A percentile compares a stretch with the other conserved stretches of the same genome.
phyloP scores from a whole-genome alignment of 2,888 invertebrate genomes.

The Alitta virens region DNA sequence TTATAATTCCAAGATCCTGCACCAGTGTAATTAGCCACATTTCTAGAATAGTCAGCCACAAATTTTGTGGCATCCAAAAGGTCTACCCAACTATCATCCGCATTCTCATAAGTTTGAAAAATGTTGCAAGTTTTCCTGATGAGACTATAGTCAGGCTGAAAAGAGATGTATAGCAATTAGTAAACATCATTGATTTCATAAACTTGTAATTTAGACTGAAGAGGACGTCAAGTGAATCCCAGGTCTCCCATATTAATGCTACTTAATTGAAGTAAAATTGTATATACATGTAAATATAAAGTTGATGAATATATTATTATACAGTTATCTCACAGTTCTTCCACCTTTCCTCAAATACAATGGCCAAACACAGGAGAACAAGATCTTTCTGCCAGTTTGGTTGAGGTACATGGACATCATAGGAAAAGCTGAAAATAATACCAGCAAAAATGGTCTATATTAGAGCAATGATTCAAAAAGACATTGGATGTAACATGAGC shows the following conservation, averaged over 20 bases:
- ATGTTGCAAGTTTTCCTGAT: conserved; percentile 84
- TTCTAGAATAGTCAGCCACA: conserved; percentile 88
- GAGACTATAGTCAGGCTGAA: conserved; percentile 56
- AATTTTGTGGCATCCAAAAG: conserved; percentile 89
- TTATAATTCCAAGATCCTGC: conserved; percentile 23
- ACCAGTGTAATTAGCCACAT: conserved; percentile 74
- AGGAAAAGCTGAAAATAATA: background rate
- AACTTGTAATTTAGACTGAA: too few relatives aligned
- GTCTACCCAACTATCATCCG: conserved; percentile 90
- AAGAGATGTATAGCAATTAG: background rate
- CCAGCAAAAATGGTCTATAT: too few relatives aligned
- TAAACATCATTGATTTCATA: too few relatives aligned
- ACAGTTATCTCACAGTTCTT: background rate
- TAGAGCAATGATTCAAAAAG: too few relatives aligned
- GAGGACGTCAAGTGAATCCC: too few relatives aligned
- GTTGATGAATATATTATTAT: too few relatives aligned
- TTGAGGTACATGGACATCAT: conserved; percentile 6
- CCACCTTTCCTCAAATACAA: conserved; percentile 65
- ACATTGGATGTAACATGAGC: too few relatives aligned
- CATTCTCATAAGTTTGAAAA: conserved; percentile 91
- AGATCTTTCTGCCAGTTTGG: conserved; percentile 82
- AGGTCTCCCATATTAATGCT: too few relatives aligned
- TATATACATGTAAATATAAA: too few relatives aligned
- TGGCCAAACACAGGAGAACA: conserved; percentile 98
- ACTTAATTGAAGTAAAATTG: too few relatives aligned